Percentiles rank a stretch among this genome's conserved stretches.
These are phyloP conservation scores for Bombyx mandarina DNA, from an alignment of 1,140 invertebrate species.

Conservation along the genomic window DNA sequence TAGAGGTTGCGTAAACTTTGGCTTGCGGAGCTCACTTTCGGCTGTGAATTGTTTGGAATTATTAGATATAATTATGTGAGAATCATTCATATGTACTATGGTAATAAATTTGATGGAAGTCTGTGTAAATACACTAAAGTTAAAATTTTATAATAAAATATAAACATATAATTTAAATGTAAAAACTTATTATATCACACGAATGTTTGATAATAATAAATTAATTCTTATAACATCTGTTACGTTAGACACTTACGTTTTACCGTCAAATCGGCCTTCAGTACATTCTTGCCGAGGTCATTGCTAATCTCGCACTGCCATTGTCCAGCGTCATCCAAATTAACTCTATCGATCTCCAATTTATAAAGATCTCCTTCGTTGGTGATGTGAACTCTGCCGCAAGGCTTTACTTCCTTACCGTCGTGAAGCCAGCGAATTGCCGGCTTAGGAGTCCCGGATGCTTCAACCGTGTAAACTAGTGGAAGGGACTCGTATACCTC, in stretches of 20 bases:
- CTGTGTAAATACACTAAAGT: too few relatives aligned
- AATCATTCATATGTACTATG: too few relatives aligned
- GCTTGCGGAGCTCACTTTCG: slow-evolving; percentile 81
- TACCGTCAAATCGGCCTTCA: slow-evolving; percentile 79
- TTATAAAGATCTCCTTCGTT: slow-evolving; percentile 82
- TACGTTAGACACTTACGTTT: slow-evolving; percentile 72
- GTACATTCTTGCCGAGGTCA: slow-evolving; percentile 79
- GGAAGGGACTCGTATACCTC: slow-evolving; percentile 83
- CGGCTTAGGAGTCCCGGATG: slow-evolving; percentile 80
- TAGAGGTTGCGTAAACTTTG: slow-evolving; percentile 80
- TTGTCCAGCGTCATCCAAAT: slow-evolving; percentile 80
- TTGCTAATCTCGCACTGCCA: slow-evolving; percentile 85
- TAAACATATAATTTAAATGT: too few relatives aligned
- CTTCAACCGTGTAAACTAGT: slow-evolving; percentile 79
- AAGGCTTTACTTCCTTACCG: slow-evolving; percentile 74
- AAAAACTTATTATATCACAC: too few relatives aligned
- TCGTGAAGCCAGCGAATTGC: slow-evolving; percentile 84
- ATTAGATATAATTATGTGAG: neutral
- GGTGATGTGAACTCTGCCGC: slow-evolving; percentile 75
- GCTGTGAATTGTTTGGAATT: slow-evolving; percentile 52
- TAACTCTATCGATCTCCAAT: slow-evolving; percentile 77
- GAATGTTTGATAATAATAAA: too few relatives aligned
- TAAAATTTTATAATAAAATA: too few relatives aligned
- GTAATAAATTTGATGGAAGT: too few relatives aligned
- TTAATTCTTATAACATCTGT: too few relatives aligned